Evolutionary conservation across 2,113 vertebrate species (phyloP).

Genomic region (Varanus komodoensis): DNA sequence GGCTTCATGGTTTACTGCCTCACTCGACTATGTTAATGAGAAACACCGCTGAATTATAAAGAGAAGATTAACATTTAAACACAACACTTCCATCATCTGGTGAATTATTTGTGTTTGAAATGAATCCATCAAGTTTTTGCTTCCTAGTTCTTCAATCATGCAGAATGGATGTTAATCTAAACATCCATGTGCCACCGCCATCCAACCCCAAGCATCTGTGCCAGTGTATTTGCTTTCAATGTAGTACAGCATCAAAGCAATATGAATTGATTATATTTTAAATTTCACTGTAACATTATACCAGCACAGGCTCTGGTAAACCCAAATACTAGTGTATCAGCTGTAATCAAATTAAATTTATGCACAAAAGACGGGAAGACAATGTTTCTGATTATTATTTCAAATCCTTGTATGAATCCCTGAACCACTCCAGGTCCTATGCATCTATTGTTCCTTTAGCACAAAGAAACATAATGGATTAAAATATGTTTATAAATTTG

Average conservation of each 20-base stretch:
- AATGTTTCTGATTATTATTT: background rate
- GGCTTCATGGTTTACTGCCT: background rate
- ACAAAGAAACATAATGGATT: background rate
- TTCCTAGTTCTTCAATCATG: background rate
- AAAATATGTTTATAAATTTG: background rate
- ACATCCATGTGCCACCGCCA: background rate
- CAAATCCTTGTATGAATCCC: background rate
- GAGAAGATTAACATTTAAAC: slow-evolving; percentile 57
- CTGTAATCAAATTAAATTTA: background rate
- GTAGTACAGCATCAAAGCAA: background rate
- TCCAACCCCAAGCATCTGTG: background rate
- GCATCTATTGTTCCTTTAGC: background rate
- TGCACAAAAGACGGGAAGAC: background rate
- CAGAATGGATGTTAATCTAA: background rate
- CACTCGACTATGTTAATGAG: slow-evolving; percentile 55
- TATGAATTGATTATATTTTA: background rate
- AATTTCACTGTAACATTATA: background rate
- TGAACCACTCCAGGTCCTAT: background rate
- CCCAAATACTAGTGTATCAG: background rate
- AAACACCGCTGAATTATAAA: slow-evolving; percentile 38
- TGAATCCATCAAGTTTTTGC: background rate
- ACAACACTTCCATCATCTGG: slow-evolving; percentile 48
- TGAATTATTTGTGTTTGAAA: background rate
- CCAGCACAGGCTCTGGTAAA: background rate
- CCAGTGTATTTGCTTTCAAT: background rate